Percentiles rank a stretch among this genome's conserved stretches.
phyloP scores from a whole-genome alignment of 2,797 vertebrate species.

The Rhodeus uyekii region DNA sequence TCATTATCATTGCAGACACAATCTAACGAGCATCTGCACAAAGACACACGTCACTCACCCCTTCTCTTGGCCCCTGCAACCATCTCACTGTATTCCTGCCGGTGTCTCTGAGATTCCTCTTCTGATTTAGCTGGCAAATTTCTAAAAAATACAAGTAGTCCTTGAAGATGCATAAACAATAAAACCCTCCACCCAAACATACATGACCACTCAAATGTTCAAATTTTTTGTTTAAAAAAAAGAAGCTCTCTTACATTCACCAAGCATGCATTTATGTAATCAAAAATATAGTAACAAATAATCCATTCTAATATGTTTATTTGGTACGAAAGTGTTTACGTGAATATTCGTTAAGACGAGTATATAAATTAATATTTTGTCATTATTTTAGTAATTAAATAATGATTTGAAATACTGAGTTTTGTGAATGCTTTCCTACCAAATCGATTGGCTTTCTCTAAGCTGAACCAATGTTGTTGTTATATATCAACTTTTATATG shows the following conservation, averaged over 20 bases:
- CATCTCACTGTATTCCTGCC: constrained; percentile 96
- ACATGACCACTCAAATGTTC: not conserved
- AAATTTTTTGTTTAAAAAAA: too few relatives aligned
- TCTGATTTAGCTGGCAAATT: constrained; percentile 93
- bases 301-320: too few relatives aligned
- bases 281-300: not conserved
- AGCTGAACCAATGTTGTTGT: too few relatives aligned
- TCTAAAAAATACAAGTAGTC: constrained; percentile 69
- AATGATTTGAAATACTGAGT: too few relatives aligned
- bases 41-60: constrained; percentile 67
- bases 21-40: not conserved
- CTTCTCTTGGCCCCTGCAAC: constrained; percentile 93
- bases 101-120: constrained; percentile 92
- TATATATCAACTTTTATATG: too few relatives aligned
- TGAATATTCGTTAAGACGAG: too few relatives aligned
- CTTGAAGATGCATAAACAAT: not conserved
- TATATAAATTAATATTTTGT: too few relatives aligned
- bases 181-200: not conserved
- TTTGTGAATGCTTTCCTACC: too few relatives aligned
- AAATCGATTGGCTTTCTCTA: too few relatives aligned
- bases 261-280: not conserved
- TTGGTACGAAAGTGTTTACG: too few relatives aligned
- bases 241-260: not conserved
- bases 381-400: too few relatives aligned
- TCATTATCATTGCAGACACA: not conserved